A percentile compares a stretch with the other conserved stretches of the same genome.
Conservation (phyloP, 30 jellyfish, hydroid and myxozoan genomes). For the Chironex yamaguchii region DNA sequence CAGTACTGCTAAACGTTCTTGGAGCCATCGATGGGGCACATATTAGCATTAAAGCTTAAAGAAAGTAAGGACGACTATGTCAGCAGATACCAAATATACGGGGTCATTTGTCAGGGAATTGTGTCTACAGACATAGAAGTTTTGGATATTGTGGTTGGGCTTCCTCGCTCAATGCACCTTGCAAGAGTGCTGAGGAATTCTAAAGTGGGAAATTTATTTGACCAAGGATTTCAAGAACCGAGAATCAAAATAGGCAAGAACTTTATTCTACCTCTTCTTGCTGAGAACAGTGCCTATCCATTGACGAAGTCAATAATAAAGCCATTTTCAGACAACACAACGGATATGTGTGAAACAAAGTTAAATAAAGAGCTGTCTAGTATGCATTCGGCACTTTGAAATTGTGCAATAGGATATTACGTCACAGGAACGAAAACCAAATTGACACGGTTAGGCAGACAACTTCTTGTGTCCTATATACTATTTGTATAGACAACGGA, state of each 20-base stretch:
- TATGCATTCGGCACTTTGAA: conserved; percentile 32
- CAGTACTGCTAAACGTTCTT: conserved; percentile 35
- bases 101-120: not conserved
- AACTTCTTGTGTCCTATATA: conserved; percentile 34
- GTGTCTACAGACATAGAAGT: not conserved
- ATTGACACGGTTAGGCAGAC: not conserved
- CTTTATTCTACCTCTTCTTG: conserved; percentile 1
- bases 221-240: conserved; percentile 27
- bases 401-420: conserved; percentile 24
- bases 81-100: conserved; percentile 14
- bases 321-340: conserved; percentile 28
- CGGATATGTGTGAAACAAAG: conserved; percentile 3
- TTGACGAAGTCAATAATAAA: conserved; percentile 5
- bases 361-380: conserved; percentile 22
- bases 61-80: conserved; percentile 17
- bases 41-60: conserved; percentile 8
- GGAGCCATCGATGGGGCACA: conserved; percentile 60
- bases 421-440: not conserved
- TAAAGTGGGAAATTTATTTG: not conserved
- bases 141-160: not conserved
- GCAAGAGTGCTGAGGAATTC: not conserved
- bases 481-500: conserved; percentile 33
- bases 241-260: not conserved
- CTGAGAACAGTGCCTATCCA: conserved; percentile 35
- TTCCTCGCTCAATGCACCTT: not conserved